Percentiles rank a stretch among this genome's conserved stretches.
Conservation (phyloP, 1,140 invertebrate genomes). For the Bactericera cockerelli region DNA sequence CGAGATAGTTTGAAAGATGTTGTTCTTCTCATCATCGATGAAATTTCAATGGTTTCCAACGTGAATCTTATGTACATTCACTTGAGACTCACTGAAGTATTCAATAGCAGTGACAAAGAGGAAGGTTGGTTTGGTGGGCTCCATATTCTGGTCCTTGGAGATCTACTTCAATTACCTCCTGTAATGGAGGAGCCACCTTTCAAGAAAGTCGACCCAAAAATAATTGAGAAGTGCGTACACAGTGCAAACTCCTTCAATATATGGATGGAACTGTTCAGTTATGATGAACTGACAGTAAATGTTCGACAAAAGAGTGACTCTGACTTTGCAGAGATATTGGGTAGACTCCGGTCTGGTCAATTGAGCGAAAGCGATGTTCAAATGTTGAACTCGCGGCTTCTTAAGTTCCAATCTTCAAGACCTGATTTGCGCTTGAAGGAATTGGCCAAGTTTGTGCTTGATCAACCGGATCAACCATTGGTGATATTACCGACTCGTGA, state of each 20-base stretch:
- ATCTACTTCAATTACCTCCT: constrained; percentile 26
- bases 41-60: constrained; percentile 27
- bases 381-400: neutral
- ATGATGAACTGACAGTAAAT: constrained; percentile 13
- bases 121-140: constrained; percentile 17
- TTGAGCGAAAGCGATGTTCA: neutral
- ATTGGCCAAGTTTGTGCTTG: constrained; percentile 1
- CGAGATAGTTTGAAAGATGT: constrained; percentile 21
- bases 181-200: constrained; percentile 15
- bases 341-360: neutral
- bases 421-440: neutral
- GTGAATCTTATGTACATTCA: constrained; percentile 19
- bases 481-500: constrained; percentile 10
- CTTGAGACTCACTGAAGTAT: constrained; percentile 16
- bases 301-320: constrained; percentile 13
- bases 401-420: neutral
- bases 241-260: neutral
- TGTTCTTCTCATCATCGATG: constrained; percentile 25
- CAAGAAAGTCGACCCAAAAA: neutral
- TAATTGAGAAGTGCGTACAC: neutral
- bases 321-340: neutral
- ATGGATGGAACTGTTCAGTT: constrained; percentile 5
- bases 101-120: constrained; percentile 12
- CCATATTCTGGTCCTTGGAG: constrained; percentile 21
- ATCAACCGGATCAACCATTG: neutral